phyloP scores from a whole-genome alignment of 2,888 invertebrate species.

The Deilephila elpenor region DNA sequence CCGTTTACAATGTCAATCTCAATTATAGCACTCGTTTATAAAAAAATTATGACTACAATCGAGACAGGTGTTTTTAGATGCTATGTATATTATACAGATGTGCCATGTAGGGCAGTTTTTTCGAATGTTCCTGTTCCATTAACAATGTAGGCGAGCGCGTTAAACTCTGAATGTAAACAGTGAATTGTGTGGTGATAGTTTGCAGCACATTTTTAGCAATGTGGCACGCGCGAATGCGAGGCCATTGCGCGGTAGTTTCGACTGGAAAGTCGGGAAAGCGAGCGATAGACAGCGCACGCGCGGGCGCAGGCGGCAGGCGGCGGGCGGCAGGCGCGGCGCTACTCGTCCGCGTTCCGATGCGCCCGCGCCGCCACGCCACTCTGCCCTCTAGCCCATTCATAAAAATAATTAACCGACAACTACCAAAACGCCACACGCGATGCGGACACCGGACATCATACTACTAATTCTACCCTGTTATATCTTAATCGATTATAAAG shows the following conservation, averaged over 20 bases:
- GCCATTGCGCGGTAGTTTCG: constrained; percentile 21
- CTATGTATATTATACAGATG: neutral
- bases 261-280: constrained; percentile 78
- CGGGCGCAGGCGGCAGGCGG: constrained; percentile 36
- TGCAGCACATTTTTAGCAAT: constrained; percentile 25
- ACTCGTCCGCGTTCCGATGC: constrained; percentile 72
- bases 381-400: constrained; percentile 60
- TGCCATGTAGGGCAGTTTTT: neutral
- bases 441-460: constrained; percentile 34
- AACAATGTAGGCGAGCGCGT: neutral
- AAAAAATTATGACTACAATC: constrained; percentile 1
- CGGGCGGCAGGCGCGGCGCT: constrained; percentile 33
- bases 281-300: constrained; percentile 57
- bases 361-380: constrained; percentile 37
- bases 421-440: constrained; percentile 37
- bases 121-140: neutral
- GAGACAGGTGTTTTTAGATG: neutral
- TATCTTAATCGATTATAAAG: neutral
- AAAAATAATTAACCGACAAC: constrained; percentile 54
- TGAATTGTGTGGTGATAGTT: constrained; percentile 11
- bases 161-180: neutral
- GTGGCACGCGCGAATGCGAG: constrained; percentile 27
- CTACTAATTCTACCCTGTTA: constrained; percentile 38
- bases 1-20: neutral
- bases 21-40: neutral